Evolutionary conservation across 2,113 vertebrate genomes (phyloP).

Genomic region (Malurus cyaneus): DNA sequence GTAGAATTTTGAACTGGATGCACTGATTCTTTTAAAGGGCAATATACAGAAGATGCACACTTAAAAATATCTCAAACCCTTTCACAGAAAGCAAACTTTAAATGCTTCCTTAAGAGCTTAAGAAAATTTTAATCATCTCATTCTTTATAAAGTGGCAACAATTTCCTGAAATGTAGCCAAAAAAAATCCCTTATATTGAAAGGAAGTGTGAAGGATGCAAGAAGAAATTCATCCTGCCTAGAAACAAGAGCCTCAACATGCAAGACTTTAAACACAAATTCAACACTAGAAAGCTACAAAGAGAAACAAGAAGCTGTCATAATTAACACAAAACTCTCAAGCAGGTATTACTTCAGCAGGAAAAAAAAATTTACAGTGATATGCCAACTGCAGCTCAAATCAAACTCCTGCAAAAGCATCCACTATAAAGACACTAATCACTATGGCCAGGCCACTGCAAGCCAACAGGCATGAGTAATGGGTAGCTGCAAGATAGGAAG

Average conservation of each 20-base stretch:
- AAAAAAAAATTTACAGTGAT: not conserved
- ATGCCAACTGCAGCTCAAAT: not conserved
- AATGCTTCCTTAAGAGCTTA: not conserved
- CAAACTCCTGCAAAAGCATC: not conserved
- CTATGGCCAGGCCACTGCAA: constrained; percentile 14
- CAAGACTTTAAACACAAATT: not conserved
- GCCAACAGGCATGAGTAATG: constrained; percentile 50
- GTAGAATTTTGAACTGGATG: not conserved
- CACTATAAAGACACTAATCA: constrained; percentile 15
- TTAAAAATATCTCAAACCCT: not conserved
- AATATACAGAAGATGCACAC: not conserved
- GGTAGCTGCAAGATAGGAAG: constrained; percentile 44
- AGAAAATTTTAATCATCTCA: not conserved
- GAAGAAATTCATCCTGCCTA: not conserved
- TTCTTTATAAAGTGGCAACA: not conserved
- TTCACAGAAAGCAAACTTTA: not conserved
- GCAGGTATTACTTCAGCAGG: not conserved
- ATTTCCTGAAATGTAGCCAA: not conserved
- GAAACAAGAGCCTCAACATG: not conserved
- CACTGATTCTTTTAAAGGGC: not conserved
- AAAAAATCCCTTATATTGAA: not conserved
- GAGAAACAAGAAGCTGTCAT: not conserved
- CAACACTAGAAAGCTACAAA: not conserved
- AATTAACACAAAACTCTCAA: not conserved
- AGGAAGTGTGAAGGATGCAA: not conserved